Conservation (phyloP, 1,140 invertebrate species). For the Camponotus floridanus region DNA sequence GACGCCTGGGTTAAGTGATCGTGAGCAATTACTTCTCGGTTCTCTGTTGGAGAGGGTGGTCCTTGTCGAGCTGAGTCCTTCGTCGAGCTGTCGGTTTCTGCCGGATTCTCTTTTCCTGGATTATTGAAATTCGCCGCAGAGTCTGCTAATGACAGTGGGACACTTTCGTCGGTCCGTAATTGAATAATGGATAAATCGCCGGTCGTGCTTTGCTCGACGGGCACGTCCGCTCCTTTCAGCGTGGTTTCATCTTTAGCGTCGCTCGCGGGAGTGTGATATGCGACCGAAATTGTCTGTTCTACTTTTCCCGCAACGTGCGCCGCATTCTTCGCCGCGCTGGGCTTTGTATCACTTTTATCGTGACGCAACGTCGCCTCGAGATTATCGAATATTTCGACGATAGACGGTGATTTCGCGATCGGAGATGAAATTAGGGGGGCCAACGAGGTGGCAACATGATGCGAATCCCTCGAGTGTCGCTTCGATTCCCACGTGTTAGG, state of each 20-base stretch:
- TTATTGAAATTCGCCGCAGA: conserved; percentile 5
- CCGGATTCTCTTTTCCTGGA: not conserved
- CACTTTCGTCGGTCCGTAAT: conserved; percentile 25
- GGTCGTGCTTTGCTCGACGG: conserved; percentile 33
- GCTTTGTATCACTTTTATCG: conserved; percentile 43
- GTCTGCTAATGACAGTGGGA: not conserved
- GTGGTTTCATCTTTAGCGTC: conserved; percentile 61
- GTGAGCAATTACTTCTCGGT: not conserved
- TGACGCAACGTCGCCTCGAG: not conserved
- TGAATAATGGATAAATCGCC: conserved; percentile 48
- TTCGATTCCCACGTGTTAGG: not conserved
- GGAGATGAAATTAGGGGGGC: not conserved
- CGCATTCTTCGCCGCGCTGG: conserved; percentile 33
- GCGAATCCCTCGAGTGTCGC: not conserved
- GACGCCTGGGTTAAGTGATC: not conserved
- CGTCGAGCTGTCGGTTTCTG: not conserved
- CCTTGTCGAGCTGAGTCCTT: not conserved
- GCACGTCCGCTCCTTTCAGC: conserved; percentile 41
- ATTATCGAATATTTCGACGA: conserved; percentile 18
- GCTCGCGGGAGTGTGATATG: conserved; percentile 56
- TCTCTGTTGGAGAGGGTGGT: not conserved
- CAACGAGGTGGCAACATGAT: not conserved
- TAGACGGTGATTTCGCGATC: conserved; percentile 1
- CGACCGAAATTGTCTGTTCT: conserved; percentile 62
- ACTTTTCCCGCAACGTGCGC: conserved; percentile 70